A percentile compares a stretch with the other conserved stretches of the same genome.
Conservation (phyloP, 2,888 invertebrate genomes). For the Mythimna vitellina region DNA sequence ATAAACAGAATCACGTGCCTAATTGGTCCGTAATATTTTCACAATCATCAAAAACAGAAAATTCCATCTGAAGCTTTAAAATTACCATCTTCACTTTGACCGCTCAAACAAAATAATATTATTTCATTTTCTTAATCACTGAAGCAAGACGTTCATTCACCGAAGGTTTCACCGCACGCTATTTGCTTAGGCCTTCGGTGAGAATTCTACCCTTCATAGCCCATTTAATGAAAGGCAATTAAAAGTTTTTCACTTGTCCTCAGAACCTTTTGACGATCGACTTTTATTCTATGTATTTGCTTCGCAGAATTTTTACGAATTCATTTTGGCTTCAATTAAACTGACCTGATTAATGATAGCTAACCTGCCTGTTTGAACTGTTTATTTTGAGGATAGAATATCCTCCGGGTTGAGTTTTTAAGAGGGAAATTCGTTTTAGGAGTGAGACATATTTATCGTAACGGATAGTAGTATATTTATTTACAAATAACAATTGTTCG, state of each 20-base stretch:
- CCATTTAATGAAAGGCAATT: slow-evolving; percentile 64
- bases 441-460: too few species aligned
- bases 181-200: slow-evolving; percentile 57
- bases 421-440: too few species aligned
- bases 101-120: slow-evolving; percentile 42
- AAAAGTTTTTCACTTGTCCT: slow-evolving; percentile 67
- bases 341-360: slow-evolving; percentile 60
- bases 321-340: slow-evolving; percentile 47
- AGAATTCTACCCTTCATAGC: slow-evolving; percentile 60
- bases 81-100: slow-evolving; percentile 24
- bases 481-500: too few species aligned
- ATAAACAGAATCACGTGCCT: background rate
- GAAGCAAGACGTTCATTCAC: slow-evolving; percentile 54
- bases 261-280: slow-evolving; percentile 64
- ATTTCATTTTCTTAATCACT: slow-evolving; percentile 54
- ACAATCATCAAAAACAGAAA: background rate
- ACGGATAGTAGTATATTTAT: too few species aligned
- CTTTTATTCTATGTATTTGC: slow-evolving; percentile 57
- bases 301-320: slow-evolving; percentile 49
- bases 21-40: background rate
- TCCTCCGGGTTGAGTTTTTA: background rate
- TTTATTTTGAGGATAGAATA: slow-evolving; percentile 12
- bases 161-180: slow-evolving; percentile 48
- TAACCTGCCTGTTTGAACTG: slow-evolving; percentile 20
- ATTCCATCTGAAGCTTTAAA: slow-evolving; percentile 8